Evolutionary conservation across 2,113 vertebrate species (phyloP), one percentile per base, ranked within the genome.

Genomic region (Struthio camelus): DNA sequence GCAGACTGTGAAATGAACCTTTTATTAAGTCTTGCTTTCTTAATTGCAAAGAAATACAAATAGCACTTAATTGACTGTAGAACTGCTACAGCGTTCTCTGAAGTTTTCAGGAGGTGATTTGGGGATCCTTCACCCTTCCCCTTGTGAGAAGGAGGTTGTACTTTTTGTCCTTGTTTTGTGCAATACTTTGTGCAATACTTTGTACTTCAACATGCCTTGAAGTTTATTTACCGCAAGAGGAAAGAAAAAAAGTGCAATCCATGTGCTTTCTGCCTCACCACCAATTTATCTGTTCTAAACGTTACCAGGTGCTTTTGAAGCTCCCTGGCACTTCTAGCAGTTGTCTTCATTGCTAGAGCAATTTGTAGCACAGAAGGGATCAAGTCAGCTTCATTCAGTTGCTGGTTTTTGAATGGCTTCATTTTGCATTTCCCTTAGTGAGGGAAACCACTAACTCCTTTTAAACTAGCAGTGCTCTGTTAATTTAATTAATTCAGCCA

Each of bases 401-500:
- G 0, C 69, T 84, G 65, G 5, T 11, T 67, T 94, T 94, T 79
- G 17, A 94, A 80, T 48, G 61, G 32, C 38, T 96, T 92, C 61
- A 78, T 80, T 85, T 76, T 91, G 53, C 4, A 30, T 92, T 93
- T 93, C 69, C 92, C 72, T 90, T 58, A 79, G 70, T 92, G 65
- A 6, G n/a, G n/a, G n/a, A n/a, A n/a, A 56, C 61, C 40, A 65
- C 93, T 85, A 92, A 96, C 94, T 11, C 65, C 30, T 59, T 87
- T 78, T 44, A 84, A 89, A 66, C 28, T n/a, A 79, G 38, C 23
- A 83, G 17, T 16, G 56, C n/a, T 89, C 90, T 94, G 92, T 76
- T 97, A 95, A 96, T 96, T 97, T 94, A 73, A 93, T 96, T 96
- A 94, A 96, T 96, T 73, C 77, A 76, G 32, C 17, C 69, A 84